Evolutionary conservation across 2,888 invertebrate species (phyloP).

Genomic region (Piscicola geometra): DNA sequence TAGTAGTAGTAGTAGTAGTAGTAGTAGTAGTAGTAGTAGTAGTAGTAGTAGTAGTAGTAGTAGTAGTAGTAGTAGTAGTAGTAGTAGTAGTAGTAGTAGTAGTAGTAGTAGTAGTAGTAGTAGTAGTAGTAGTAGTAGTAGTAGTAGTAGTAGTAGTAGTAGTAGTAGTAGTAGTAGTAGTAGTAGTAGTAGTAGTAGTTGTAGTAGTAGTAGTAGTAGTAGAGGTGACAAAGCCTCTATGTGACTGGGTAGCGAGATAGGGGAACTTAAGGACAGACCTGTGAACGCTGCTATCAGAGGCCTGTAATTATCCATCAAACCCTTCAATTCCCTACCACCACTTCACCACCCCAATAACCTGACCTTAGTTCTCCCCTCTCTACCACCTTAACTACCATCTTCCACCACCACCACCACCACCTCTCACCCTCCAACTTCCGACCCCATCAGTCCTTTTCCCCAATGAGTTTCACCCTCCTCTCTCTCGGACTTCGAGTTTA

Average conservation of each 20-base stretch:
- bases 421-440: too few relatives aligned
- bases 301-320: too few relatives aligned
- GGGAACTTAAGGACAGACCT: neutral
- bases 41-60: conserved; percentile 11
- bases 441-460: too few relatives aligned
- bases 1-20: conserved; percentile 12
- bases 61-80: conserved; percentile 17
- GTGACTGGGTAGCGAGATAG: neutral
- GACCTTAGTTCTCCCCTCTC: too few relatives aligned
- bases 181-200: conserved; percentile 24
- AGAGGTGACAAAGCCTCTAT: neutral
- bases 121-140: conserved; percentile 22
- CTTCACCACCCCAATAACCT: too few relatives aligned
- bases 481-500: too few relatives aligned
- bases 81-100: conserved; percentile 19
- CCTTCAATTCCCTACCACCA: too few relatives aligned
- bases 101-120: conserved; percentile 16
- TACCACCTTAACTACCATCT: too few relatives aligned
- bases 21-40: conserved; percentile 5
- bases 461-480: too few relatives aligned
- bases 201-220: neutral
- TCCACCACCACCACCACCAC: too few relatives aligned
- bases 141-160: conserved; percentile 24
- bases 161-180: conserved; percentile 24
- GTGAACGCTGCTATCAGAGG: too few relatives aligned